Percentiles rank a stretch among this genome's conserved stretches.
These are phyloP conservation scores for Platycheirus rosarum DNA, from an alignment of 2,888 invertebrate species.

Conservation along the genomic window DNA sequence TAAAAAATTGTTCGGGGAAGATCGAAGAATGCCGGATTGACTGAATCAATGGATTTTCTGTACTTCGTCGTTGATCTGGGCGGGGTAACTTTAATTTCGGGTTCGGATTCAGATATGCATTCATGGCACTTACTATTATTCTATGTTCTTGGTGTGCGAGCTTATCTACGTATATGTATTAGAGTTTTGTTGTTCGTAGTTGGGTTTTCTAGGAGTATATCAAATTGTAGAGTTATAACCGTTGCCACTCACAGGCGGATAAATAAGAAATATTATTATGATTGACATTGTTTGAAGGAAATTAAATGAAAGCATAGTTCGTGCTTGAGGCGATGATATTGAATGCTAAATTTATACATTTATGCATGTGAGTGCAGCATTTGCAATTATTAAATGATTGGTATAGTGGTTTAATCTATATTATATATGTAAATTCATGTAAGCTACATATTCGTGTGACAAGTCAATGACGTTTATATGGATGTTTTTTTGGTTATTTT, in stretches of 20 bases:
- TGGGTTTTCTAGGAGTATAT: background rate
- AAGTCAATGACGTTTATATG: background rate
- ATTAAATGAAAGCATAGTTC: slow-evolving; percentile 31
- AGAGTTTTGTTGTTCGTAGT: background rate
- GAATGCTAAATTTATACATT: background rate
- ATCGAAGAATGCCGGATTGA: slow-evolving; percentile 33
- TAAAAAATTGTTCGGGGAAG: slow-evolving; percentile 56
- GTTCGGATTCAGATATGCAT: too few species aligned
- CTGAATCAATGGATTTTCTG: slow-evolving; percentile 46
- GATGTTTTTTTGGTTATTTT: too few species aligned
- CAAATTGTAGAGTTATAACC: slow-evolving; percentile 22
- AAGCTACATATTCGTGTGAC: background rate
- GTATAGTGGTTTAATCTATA: background rate
- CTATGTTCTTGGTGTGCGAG: slow-evolving; percentile 9
- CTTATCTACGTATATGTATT: background rate
- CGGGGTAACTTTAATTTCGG: slow-evolving; percentile 23
- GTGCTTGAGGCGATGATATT: slow-evolving; percentile 5
- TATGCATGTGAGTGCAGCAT: background rate
- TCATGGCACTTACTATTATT: slow-evolving; percentile 43
- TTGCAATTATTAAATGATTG: background rate
- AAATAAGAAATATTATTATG: slow-evolving; percentile 62
- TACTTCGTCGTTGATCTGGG: too few species aligned
- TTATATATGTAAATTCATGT: background rate
- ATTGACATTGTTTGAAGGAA: slow-evolving; percentile 64
- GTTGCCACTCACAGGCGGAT: slow-evolving; percentile 52